Percentiles rank a stretch among this genome's conserved stretches.
Conservation (phyloP, 1,140 invertebrate genomes). For the Cherax destructor region DNA sequence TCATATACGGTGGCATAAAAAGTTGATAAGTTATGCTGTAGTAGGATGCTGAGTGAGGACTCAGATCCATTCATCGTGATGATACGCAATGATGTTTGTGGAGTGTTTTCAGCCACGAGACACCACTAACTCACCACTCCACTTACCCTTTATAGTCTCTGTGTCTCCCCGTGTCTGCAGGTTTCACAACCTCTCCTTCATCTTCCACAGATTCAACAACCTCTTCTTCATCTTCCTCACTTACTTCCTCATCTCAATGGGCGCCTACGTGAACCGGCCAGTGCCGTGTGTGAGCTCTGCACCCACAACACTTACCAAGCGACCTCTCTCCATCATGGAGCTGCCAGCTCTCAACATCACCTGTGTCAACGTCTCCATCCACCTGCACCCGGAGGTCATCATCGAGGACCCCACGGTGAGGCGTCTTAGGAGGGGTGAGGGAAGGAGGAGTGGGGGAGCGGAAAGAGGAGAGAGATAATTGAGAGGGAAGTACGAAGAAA, state of each 20-base stretch:
- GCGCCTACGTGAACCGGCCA: slow-evolving; percentile 91
- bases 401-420: slow-evolving; percentile 48
- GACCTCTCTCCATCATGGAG: slow-evolving; percentile 50
- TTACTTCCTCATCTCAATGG: slow-evolving; percentile 91
- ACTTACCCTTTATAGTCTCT: not conserved
- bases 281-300: slow-evolving; percentile 77
- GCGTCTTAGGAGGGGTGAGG: not conserved
- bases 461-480: slow-evolving; percentile 18
- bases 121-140: too few species aligned
- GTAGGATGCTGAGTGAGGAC: too few species aligned
- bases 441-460: not conserved
- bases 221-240: slow-evolving; percentile 92
- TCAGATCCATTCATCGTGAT: too few species aligned
- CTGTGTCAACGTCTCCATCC: slow-evolving; percentile 70
- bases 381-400: slow-evolving; percentile 47
- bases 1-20: too few species aligned
- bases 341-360: slow-evolving; percentile 71
- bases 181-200: not conserved
- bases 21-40: too few species aligned
- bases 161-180: not conserved
- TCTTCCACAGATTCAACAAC: slow-evolving; percentile 86
- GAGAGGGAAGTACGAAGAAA: slow-evolving; percentile 40
- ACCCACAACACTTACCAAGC: not conserved
- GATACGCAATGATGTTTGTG: too few species aligned
- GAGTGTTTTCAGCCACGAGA: too few species aligned